These are phyloP conservation scores for Pogonognathellus flavescens DNA, from an alignment of 1,140 invertebrate genomes.

Conservation along the genomic window DNA sequence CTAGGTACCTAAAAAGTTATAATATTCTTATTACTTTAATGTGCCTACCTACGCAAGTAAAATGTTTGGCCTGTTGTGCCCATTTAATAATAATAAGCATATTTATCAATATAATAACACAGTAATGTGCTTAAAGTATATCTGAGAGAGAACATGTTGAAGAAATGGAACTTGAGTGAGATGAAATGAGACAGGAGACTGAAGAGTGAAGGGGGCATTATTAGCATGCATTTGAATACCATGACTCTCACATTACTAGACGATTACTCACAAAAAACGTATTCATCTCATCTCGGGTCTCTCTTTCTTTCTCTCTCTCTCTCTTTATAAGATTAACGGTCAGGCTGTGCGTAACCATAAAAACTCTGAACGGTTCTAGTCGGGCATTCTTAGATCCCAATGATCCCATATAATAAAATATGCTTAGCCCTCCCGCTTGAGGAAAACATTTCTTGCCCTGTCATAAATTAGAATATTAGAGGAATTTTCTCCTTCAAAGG, in stretches of 20 bases:
- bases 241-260: constrained; percentile 54
- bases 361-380: constrained; percentile 50
- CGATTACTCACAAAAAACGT: constrained; percentile 56
- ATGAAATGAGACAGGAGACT: not conserved
- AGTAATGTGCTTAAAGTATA: not conserved
- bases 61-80: too few species aligned
- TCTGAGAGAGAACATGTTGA: not conserved
- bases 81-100: too few species aligned
- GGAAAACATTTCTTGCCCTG: constrained; percentile 51
- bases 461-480: constrained; percentile 57
- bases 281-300: constrained; percentile 26
- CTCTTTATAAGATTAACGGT: constrained; percentile 53
- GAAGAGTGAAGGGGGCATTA: constrained; percentile 53
- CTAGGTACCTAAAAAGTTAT: too few species aligned
- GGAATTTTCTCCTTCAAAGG: constrained; percentile 47
- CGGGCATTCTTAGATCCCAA: constrained; percentile 39
- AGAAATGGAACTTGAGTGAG: constrained; percentile 3
- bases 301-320: constrained; percentile 31
- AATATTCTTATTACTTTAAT: too few species aligned
- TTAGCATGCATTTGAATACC: constrained; percentile 56
- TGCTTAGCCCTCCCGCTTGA: constrained; percentile 45
- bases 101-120: not conserved
- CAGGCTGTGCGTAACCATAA: constrained; percentile 42
- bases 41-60: too few species aligned
- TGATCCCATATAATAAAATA: constrained; percentile 22